Evolutionary conservation across 2,113 vertebrate genomes (phyloP).

Genomic region (Saccopteryx leptura): DNA sequence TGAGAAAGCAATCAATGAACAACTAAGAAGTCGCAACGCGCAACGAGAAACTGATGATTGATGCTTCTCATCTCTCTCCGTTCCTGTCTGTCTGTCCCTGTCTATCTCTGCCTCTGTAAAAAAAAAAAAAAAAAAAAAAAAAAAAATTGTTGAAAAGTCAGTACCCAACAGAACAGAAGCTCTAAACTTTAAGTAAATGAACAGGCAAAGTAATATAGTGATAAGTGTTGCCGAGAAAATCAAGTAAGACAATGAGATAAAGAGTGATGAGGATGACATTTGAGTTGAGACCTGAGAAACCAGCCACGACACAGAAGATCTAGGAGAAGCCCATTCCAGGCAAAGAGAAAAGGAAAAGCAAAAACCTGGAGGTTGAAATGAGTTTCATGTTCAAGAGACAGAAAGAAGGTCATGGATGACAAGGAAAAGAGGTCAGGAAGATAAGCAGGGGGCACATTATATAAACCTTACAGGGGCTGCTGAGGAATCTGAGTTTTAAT

Average conservation of each 20-base stretch:
- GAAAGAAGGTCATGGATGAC: neutral
- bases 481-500: neutral
- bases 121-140: too few species aligned
- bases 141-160: neutral
- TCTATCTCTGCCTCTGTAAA: too few species aligned
- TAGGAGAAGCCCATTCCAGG: neutral
- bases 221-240: neutral
- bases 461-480: neutral
- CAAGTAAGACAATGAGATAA: neutral
- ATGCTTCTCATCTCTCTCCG: too few species aligned
- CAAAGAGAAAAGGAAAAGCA: neutral
- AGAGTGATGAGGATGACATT: neutral
- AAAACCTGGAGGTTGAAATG: neutral
- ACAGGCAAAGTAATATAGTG: neutral
- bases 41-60: too few species aligned
- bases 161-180: neutral
- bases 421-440: neutral
- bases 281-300: neutral
- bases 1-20: too few species aligned
- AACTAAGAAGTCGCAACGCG: too few species aligned
- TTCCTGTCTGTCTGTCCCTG: too few species aligned
- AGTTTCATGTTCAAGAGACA: neutral
- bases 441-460: neutral
- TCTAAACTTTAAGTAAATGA: neutral
- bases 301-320: neutral